phyloP scores from a whole-genome alignment of 2,888 invertebrate species.

The Papilio gigon region DNA sequence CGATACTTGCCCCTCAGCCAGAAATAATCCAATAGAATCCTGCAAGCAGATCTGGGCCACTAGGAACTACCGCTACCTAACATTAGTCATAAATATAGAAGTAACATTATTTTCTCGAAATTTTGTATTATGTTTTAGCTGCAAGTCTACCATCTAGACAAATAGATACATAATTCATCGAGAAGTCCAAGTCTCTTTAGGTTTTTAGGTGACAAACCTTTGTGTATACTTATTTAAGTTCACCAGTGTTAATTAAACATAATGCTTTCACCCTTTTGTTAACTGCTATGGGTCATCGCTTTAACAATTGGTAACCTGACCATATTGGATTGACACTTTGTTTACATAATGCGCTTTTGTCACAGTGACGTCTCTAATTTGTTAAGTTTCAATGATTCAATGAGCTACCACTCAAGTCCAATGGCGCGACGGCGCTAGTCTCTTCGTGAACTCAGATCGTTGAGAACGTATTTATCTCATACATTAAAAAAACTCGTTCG shows the following conservation, averaged over 20 bases:
- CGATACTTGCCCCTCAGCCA: too few species aligned
- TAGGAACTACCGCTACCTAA: too few species aligned
- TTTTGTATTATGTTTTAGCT: too few species aligned
- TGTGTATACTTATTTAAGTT: neutral
- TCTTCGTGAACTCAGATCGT: conserved; percentile 19
- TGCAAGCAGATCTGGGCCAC: too few species aligned
- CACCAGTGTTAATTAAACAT: conserved; percentile 16
- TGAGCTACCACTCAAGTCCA: conserved; percentile 1
- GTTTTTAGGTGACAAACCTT: neutral
- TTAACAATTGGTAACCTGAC: conserved; percentile 25
- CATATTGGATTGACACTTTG: conserved; percentile 8
- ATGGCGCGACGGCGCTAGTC: conserved; percentile 21
- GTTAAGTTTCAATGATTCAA: conserved; percentile 36
- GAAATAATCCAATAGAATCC: too few species aligned
- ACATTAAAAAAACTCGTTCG: neutral
- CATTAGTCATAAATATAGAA: too few species aligned
- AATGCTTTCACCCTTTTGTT: conserved; percentile 20
- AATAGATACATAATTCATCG: too few species aligned
- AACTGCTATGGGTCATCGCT: conserved; percentile 29
- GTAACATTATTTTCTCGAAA: too few species aligned
- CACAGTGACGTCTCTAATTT: conserved; percentile 23
- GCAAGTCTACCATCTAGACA: too few species aligned
- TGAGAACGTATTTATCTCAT: conserved; percentile 23
- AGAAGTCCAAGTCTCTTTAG: too few species aligned
- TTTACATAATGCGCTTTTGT: conserved; percentile 10